These are phyloP conservation scores for Flexamia atlantica DNA, from an alignment of 2,888 invertebrate genomes.

Conservation along the genomic window DNA sequence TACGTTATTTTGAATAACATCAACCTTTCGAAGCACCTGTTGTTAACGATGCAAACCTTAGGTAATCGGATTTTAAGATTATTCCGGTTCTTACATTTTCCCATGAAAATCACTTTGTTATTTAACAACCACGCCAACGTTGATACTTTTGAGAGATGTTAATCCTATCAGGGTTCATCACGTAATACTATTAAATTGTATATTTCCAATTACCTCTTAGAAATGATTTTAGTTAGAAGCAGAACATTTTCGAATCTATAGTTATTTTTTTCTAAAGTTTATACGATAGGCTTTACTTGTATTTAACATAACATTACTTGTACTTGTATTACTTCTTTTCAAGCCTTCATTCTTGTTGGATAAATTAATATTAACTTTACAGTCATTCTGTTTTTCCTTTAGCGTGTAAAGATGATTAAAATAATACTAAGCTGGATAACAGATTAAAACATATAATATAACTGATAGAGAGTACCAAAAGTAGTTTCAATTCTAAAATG, in stretches of 20 bases:
- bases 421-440: no score
- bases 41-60: neutral
- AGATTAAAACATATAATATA: no score
- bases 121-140: neutral
- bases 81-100: constrained; percentile 28
- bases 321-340: no score
- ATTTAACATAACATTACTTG: no score
- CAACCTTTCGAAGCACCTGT: neutral
- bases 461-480: no score
- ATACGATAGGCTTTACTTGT: no score
- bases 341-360: no score
- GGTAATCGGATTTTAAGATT: neutral
- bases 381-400: no score
- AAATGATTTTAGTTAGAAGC: neutral
- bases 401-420: no score
- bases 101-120: neutral
- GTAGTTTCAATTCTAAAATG: neutral
- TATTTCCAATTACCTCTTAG: neutral
- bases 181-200: neutral
- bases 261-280: neutral
- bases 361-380: no score
- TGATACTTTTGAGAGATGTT: neutral
- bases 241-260: neutral
- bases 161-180: neutral
- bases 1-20: neutral